Percentiles rank a stretch among this genome's conserved stretches.
These are phyloP conservation scores for Toxonevra muliebris DNA, from an alignment of 2,888 invertebrate genomes.

Conservation along the genomic window DNA sequence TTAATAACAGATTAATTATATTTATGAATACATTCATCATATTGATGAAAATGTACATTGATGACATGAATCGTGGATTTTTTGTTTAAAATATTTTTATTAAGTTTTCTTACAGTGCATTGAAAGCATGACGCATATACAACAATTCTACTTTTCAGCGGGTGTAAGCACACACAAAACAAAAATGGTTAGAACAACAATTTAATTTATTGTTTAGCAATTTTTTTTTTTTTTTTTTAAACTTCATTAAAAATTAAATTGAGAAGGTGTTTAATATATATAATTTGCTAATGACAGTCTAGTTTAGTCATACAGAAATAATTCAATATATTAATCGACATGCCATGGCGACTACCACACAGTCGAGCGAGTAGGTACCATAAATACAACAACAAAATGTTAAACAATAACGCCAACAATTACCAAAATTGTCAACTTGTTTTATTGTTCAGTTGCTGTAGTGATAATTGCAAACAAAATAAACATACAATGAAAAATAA, in stretches of 20 bases:
- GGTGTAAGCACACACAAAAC: not conserved
- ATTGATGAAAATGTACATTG: too few relatives aligned
- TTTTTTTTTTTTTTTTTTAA: not conserved
- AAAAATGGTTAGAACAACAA: conserved; percentile 11
- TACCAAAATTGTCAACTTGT: conserved; percentile 29
- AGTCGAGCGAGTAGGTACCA: not conserved
- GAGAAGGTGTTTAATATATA: conserved; percentile 23
- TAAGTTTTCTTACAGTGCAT: too few relatives aligned
- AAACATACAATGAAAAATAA: not conserved
- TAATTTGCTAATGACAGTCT: conserved; percentile 24
- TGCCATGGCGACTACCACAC: conserved; percentile 6
- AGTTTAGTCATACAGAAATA: conserved; percentile 16
- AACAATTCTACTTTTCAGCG: too few relatives aligned
- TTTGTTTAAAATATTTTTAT: too few relatives aligned
- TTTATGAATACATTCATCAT: too few relatives aligned
- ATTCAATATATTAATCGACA: not conserved
- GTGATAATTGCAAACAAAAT: not conserved
- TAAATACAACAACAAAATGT: not conserved
- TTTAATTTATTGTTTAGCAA: conserved; percentile 2
- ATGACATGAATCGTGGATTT: too few relatives aligned
- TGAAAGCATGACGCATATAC: too few relatives aligned
- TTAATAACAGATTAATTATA: too few relatives aligned
- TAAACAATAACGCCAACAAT: conserved; percentile 18
- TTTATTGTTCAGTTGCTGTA: not conserved
- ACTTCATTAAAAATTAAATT: not conserved